Conservation (phyloP, 1,140 invertebrate species). For the Araneus ventricosus region DNA sequence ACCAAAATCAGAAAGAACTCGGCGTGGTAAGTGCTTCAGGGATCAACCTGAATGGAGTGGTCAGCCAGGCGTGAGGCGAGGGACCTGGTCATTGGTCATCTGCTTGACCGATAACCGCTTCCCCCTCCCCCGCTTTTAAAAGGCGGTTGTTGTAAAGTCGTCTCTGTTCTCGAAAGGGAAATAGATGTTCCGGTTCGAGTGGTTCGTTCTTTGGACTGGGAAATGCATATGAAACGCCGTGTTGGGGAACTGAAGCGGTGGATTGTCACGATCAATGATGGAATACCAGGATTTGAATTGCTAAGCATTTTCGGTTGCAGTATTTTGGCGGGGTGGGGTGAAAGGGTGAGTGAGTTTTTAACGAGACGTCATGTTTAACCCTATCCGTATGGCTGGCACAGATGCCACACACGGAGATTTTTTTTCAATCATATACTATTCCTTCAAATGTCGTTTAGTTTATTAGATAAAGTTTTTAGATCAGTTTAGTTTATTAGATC, state of each 20-base stretch:
- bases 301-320: neutral
- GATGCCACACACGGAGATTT: too few species aligned
- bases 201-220: neutral
- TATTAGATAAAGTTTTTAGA: too few species aligned
- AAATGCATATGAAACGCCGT: conserved; percentile 22
- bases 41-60: conserved; percentile 36
- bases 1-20: conserved; percentile 5
- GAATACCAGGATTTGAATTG: conserved; percentile 22
- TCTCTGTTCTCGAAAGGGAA: neutral
- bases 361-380: neutral
- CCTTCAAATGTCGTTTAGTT: too few species aligned
- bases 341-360: neutral
- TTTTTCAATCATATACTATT: too few species aligned
- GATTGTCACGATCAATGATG: conserved; percentile 26
- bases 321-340: neutral
- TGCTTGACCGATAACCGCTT: conserved; percentile 36
- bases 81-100: conserved; percentile 49
- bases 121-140: neutral
- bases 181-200: neutral
- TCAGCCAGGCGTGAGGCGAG: conserved; percentile 29
- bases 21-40: conserved; percentile 17
- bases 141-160: neutral
- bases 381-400: too few species aligned
- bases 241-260: neutral
- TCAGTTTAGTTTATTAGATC: too few species aligned